Evolutionary conservation across 2,113 vertebrate genomes (phyloP), one percentile per base, ranked within the genome.

Genomic region (Tetrao urogallus): DNA sequence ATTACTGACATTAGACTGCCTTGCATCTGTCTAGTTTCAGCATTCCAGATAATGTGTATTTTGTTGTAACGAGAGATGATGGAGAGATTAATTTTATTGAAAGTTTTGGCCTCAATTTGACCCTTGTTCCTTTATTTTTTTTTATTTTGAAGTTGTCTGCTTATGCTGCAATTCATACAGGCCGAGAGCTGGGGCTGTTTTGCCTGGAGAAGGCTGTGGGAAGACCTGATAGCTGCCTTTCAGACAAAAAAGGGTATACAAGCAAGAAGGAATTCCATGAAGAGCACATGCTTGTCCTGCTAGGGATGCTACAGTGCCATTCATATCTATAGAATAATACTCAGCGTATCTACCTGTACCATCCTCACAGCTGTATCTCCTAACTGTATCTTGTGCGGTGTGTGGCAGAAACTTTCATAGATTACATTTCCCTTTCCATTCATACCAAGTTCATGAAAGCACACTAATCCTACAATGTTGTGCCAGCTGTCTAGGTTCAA

Each of bases 271-370:
- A 75, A 84, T 40, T 21, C 20, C 25, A 36, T 52, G 11, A 40
- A 81, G 56, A 72, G 38, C 0, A 1, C 10, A 22, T 0, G 0
- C 47, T 64, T 32, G 9, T 43, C 34, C 24, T 76, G 66, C 67
- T 73, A 66, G 42, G 25, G 11, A 19, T 54, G 32, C 15, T 87
- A 7, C 20, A 5, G 3, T 63, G 76, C 78, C 34, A 28, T 1
- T 84, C 42, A 30, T 1, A 58, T 47, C 38, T 6, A 21, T 2
- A 47, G n/a, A 0, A 0, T 21, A 25, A 28, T 28, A 76, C 28
- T 77, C 42, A 60, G 40, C 77, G 91, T 71, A 67, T 30, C 11
- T 1, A 4, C n/a, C 54, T 64, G 8, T 13, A 42, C 42, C 32
- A 10, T 30, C 58, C 64, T 88, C 38, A 77, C 0, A 2, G 28